These are phyloP conservation scores for Geothlypis trichas DNA, from an alignment of 2,113 vertebrate genomes.

Conservation along the genomic window DNA sequence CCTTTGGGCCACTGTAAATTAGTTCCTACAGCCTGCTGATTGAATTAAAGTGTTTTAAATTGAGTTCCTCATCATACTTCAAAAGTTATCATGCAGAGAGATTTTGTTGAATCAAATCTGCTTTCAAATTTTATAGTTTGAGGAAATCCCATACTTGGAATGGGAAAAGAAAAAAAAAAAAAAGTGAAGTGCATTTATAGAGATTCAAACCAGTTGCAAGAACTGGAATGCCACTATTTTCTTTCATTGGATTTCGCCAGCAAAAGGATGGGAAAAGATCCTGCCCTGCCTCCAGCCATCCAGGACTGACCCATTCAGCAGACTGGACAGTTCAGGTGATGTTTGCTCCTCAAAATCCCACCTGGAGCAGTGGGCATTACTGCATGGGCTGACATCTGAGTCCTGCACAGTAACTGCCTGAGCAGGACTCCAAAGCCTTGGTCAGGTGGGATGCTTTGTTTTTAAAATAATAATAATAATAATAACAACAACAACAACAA, in stretches of 20 bases:
- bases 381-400: neutral
- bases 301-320: neutral
- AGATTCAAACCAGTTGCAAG: neutral
- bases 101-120: neutral
- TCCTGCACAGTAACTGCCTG: neutral
- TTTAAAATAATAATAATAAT: neutral
- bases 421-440: neutral
- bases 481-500: neutral
- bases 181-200: neutral
- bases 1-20: neutral
- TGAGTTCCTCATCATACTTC: neutral
- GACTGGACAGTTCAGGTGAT: rapidly evolving
- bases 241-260: neutral
- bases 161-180: neutral
- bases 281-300: neutral
- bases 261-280: neutral
- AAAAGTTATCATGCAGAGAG: neutral
- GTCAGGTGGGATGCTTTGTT: neutral
- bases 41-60: slow-evolving; percentile 14
- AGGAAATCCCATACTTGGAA: slow-evolving; percentile 19
- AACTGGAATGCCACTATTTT: neutral
- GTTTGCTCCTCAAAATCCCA: neutral
- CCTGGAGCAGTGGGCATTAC: rapidly evolving
- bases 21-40: slow-evolving; percentile 5
- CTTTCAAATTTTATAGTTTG: slow-evolving; percentile 4